Evolutionary conservation across 1,140 invertebrate genomes (phyloP), one percentile per base, ranked within the genome.

Genomic region (Drosophila miranda): DNA sequence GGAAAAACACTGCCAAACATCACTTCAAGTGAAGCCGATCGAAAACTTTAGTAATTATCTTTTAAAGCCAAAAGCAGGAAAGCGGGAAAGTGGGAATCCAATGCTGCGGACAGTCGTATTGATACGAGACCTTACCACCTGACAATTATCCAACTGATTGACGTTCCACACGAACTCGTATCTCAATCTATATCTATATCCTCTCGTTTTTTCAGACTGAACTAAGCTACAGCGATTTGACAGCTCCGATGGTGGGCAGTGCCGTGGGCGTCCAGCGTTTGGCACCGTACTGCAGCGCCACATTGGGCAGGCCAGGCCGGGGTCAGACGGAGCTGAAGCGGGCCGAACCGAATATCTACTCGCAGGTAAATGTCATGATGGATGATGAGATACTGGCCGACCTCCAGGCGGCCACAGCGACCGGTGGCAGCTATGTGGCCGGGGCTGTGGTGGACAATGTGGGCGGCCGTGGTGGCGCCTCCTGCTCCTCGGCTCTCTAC

Each of bases 141-240:
- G 34, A 38, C 34, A 38, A 38, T 38, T 38, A 38, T 1, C 34
- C 11, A 11, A 52, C 30, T 14, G n/a, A 30, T 38, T 13, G 49
- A 30, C 23, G 28, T 14, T 14, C 21, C 49, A 1, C 21, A 16
- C 38, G 50, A 8, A 30, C 28, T 5, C 16, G 9, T 26, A 4
- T 60, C 60, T 41, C 43, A 21, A 19, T 16, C 41, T 16, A 13
- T 7, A 13, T 28, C 6, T 13, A 14, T 14, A 16, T 13, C 21
- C 11, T 11, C n/a, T 34, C n/a, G 19, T n/a, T 44, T 34, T 19
- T 5, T 3, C 49, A 91, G 90, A 89, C 93, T 87, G 93, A 94
- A 82, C 88, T 94, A 71, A 93, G 93, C 45, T 94, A 94, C 62
- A 93, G 93, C 43, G 93, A 94, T 82, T 89, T 94, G 67, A 89